These are phyloP conservation scores for Henricia sp. DNA, from an alignment of 53 echinoderm and acorn worm species.

Conservation along the genomic window DNA sequence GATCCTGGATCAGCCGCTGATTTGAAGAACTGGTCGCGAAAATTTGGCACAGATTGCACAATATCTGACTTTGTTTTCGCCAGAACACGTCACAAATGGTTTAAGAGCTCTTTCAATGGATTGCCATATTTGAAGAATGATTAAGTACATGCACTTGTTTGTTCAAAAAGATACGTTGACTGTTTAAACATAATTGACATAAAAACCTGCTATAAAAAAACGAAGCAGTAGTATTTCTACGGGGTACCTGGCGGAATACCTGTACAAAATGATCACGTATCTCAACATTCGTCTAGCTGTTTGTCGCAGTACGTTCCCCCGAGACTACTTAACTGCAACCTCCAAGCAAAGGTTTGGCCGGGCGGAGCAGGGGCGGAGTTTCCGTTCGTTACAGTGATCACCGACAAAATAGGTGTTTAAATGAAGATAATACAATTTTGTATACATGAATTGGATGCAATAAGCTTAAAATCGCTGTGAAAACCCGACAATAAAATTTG, in stretches of 20 bases:
- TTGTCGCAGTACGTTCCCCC: conserved; percentile 17
- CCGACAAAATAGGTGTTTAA: conserved; percentile 15
- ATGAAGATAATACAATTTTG: conserved; percentile 51
- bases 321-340: conserved; percentile 28
- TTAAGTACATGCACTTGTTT: conserved; percentile 23
- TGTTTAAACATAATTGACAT: not conserved
- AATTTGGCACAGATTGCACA: too few species aligned
- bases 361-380: conserved; percentile 16
- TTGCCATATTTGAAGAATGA: too few species aligned
- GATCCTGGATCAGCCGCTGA: too few species aligned
- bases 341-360: not conserved
- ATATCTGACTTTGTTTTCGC: too few species aligned
- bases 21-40: too few species aligned
- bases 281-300: conserved; percentile 51
- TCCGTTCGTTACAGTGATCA: not conserved
- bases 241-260: conserved; percentile 61
- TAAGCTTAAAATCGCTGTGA: too few species aligned
- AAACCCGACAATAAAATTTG: too few species aligned
- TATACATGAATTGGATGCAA: too few species aligned
- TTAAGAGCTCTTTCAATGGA: too few species aligned
- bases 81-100: too few species aligned
- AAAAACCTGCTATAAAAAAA: conserved; percentile 7
- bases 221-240: conserved; percentile 36
- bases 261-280: conserved; percentile 44
- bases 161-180: not conserved